Evolutionary conservation across 2,113 vertebrate genomes (phyloP).

Genomic region (Cromileptes altivelis): DNA sequence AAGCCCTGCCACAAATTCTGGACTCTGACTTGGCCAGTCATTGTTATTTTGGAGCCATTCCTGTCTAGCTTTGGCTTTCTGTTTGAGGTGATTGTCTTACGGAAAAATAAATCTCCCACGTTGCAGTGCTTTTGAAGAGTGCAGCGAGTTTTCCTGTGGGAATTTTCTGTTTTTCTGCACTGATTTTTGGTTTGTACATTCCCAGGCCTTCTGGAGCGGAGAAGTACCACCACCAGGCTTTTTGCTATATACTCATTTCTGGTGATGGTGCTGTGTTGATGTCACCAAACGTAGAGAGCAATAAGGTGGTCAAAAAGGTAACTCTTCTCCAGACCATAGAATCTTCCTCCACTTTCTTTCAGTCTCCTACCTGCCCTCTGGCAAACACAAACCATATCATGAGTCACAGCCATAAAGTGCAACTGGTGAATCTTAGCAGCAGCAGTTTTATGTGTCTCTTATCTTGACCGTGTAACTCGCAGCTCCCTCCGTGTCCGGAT

Average conservation of each 20-base stretch:
- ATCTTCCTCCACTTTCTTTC: not conserved
- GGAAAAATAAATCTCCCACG: slow-evolving; percentile 4
- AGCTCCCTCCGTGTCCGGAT: slow-evolving; percentile 4
- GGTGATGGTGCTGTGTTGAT: not conserved
- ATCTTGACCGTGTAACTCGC: not conserved
- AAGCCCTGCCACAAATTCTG: not conserved
- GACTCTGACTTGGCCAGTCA: not conserved
- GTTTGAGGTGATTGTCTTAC: slow-evolving; percentile 17
- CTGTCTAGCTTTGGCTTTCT: not conserved
- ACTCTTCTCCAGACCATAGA: not conserved
- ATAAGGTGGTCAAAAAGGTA: not conserved
- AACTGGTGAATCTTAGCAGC: not conserved
- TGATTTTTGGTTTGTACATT: not conserved
- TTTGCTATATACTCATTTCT: not conserved
- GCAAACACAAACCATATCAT: not conserved
- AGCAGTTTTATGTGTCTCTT: not conserved
- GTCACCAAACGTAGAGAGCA: not conserved
- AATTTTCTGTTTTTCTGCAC: not conserved
- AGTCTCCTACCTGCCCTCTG: not conserved
- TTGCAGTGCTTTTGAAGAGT: not conserved
- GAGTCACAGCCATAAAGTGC: not conserved
- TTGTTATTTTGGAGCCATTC: not conserved
- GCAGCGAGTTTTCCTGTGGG: not conserved
- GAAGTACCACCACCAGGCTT: not conserved
- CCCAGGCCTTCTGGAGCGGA: not conserved